Evolutionary conservation across 2,888 invertebrate species (phyloP).

Genomic region (Rhaphigaster nebulosa): DNA sequence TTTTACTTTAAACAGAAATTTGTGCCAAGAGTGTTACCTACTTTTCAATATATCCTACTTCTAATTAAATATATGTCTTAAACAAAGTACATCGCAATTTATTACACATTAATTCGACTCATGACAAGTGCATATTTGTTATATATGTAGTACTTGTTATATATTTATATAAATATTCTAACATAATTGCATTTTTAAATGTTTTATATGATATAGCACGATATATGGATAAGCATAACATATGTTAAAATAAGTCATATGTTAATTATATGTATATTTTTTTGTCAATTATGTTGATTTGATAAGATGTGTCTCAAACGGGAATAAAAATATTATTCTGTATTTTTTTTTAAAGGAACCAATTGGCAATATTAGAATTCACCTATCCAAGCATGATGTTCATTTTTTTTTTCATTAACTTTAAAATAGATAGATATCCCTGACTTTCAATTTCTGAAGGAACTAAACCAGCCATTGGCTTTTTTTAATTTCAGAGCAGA

Average conservation of each 20-base stretch:
- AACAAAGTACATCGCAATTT: neutral
- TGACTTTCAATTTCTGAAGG: neutral
- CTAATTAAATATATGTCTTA: neutral
- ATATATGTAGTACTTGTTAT: neutral
- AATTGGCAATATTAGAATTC: neutral
- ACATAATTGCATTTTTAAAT: conserved; percentile 20
- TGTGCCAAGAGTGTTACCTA: neutral
- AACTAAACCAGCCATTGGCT: neutral
- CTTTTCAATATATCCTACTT: neutral
- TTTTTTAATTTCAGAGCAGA: neutral
- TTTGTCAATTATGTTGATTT: conserved; percentile 37
- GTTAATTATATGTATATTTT: neutral
- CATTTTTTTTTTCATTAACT: neutral
- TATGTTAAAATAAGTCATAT: neutral
- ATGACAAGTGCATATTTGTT: conserved; percentile 1
- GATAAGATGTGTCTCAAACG: neutral
- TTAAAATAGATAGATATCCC: neutral
- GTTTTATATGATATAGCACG: neutral
- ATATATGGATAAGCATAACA: neutral
- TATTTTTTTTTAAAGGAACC: neutral
- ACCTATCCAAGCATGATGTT: neutral
- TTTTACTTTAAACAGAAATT: neutral
- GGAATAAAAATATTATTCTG: neutral
- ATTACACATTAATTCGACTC: neutral
- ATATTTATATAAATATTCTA: neutral